phyloP scores from a whole-genome alignment of 2,888 invertebrate species.

The Muschampia plurimacula region DNA sequence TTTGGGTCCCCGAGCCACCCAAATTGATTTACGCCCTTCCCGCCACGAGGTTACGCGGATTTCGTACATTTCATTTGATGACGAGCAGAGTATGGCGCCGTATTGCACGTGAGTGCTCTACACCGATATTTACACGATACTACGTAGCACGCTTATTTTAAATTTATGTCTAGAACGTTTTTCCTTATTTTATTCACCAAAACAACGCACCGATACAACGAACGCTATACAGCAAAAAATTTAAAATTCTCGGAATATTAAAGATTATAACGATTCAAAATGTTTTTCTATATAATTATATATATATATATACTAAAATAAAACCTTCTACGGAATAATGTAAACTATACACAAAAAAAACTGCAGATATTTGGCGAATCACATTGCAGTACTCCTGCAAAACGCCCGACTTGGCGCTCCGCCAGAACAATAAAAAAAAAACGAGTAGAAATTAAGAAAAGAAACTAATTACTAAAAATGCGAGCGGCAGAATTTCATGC shows the following conservation, averaged over 20 bases:
- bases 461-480: conserved; percentile 33
- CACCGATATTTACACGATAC: conserved; percentile 11
- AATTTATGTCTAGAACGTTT: background rate
- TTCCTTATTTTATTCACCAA: background rate
- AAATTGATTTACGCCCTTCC: conserved; percentile 80
- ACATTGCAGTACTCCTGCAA: conserved; percentile 33
- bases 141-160: background rate
- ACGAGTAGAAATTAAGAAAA: conserved; percentile 22
- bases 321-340: background rate
- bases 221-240: background rate
- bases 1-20: conserved; percentile 73
- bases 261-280: background rate
- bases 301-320: background rate
- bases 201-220: background rate
- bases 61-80: conserved; percentile 42
- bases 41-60: conserved; percentile 59
- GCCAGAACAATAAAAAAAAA: conserved; percentile 35
- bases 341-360: background rate
- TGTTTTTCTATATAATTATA: too few relatives aligned
- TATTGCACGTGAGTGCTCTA: conserved; percentile 13
- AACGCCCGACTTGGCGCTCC: conserved; percentile 19
- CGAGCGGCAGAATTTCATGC: background rate
- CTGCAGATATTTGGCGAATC: conserved; percentile 29
- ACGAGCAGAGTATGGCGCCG: conserved; percentile 23
- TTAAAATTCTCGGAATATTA: background rate